Conservation (phyloP, 2,888 invertebrate genomes). For the Phragmatobia fuliginosa region DNA sequence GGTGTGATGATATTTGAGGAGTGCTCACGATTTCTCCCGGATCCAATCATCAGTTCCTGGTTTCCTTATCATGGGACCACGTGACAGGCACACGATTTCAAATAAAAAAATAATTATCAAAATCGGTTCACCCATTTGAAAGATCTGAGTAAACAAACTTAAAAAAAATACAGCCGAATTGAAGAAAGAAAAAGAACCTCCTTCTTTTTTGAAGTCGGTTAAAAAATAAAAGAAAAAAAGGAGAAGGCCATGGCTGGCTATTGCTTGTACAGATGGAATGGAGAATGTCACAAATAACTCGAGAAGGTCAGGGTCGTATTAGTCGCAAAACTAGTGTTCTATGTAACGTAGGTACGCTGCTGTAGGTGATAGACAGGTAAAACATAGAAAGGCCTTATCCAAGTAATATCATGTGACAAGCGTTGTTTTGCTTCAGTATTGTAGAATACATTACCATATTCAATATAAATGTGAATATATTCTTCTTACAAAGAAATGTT, state of each 20-base stretch:
- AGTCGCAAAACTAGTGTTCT: neutral
- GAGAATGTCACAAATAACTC: neutral
- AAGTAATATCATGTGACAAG: neutral
- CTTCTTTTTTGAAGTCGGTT: too few relatives aligned
- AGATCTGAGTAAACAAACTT: too few relatives aligned
- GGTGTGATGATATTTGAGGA: too few relatives aligned
- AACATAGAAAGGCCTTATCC: neutral
- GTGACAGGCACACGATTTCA: too few relatives aligned
- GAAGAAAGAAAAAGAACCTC: too few relatives aligned
- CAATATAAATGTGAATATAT: slow-evolving; percentile 15
- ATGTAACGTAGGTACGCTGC: neutral
- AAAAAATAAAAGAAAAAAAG: too few relatives aligned
- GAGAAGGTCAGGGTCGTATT: neutral
- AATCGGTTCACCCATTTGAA: too few relatives aligned
- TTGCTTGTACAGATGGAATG: neutral
- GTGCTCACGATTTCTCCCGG: too few relatives aligned
- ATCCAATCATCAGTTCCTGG: too few relatives aligned
- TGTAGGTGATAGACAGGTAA: neutral
- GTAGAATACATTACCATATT: slow-evolving; percentile 14
- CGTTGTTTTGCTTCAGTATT: neutral
- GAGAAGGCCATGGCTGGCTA: neutral
- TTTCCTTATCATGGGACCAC: too few relatives aligned
- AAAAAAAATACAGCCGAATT: too few relatives aligned
- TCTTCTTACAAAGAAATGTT: slow-evolving; percentile 7
- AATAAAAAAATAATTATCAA: too few relatives aligned